Percentiles rank a stretch among this genome's conserved stretches.
Conservation (phyloP, 2,113 vertebrate genomes). For the Scartelaos histophorus region DNA sequence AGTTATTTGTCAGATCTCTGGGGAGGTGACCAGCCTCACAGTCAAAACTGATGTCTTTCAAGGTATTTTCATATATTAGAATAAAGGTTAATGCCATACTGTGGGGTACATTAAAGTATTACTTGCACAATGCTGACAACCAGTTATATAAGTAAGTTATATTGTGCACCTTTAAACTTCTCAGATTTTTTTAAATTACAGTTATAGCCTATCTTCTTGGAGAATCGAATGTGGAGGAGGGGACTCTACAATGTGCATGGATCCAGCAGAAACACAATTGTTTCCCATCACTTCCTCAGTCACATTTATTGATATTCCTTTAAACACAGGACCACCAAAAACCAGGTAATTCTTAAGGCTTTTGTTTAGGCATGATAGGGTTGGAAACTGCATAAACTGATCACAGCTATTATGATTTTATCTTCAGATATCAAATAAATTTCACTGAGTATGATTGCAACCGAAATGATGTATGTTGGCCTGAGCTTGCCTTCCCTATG, state of each 20-base stretch:
- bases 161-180: neutral
- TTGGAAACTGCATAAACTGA: neutral
- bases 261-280: conserved; percentile 60
- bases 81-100: too few species aligned
- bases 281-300: conserved; percentile 85
- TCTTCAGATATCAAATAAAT: conserved; percentile 86
- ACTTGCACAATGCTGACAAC: too few species aligned
- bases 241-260: conserved; percentile 62
- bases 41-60: too few species aligned
- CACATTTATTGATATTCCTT: conserved; percentile 83
- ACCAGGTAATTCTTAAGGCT: conserved; percentile 77
- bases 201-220: conserved; percentile 81
- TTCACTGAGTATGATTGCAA: conserved; percentile 93
- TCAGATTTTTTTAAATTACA: conserved; percentile 51
- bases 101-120: too few species aligned
- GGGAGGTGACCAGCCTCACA: too few species aligned
- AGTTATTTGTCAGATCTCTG: too few species aligned
- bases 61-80: too few species aligned
- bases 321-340: conserved; percentile 68
- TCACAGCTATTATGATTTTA: neutral
- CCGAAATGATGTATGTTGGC: conserved; percentile 93
- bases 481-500: conserved; percentile 86
- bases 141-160: neutral
- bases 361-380: neutral
- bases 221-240: conserved; percentile 80